Conservation (phyloP, 2,797 vertebrate genomes). For the Tokudaia tokunoshimensis region DNA sequence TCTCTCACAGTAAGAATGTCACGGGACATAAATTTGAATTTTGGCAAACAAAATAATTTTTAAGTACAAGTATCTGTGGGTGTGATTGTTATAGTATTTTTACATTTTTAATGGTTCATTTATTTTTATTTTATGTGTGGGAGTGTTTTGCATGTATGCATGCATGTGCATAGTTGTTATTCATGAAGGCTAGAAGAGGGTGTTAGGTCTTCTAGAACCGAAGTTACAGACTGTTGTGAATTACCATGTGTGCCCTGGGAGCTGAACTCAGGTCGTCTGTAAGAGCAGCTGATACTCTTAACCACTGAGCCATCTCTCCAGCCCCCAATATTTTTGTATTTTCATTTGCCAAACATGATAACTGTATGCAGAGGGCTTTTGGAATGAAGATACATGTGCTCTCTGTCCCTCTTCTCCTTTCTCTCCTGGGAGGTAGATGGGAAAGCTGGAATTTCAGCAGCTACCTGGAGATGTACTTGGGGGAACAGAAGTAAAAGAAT, state of each 20-base stretch:
- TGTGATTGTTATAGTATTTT: not conserved
- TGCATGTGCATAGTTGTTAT: not conserved
- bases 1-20: not conserved
- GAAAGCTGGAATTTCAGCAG: not conserved
- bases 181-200: not conserved
- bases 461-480: not conserved
- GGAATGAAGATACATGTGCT: not conserved
- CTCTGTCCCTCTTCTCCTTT: not conserved
- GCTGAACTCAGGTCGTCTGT: not conserved
- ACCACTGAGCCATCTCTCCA: not conserved
- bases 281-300: not conserved
- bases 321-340: not conserved
- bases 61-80: not conserved
- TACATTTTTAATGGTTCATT: not conserved
- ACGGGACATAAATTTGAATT: slow-evolving; percentile 45
- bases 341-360: slow-evolving; percentile 39
- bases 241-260: too few species aligned
- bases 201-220: not conserved
- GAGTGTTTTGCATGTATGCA: not conserved
- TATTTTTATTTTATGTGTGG: not conserved
- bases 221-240: not conserved
- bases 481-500: not conserved
- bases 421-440: not conserved
- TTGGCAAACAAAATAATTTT: slow-evolving; percentile 20
- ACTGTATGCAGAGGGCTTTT: not conserved